Percentiles rank a stretch among this genome's conserved stretches.
These are phyloP conservation scores for Probaryconus sp. DNA, from an alignment of 1,140 invertebrate species.

Conservation along the genomic window DNA sequence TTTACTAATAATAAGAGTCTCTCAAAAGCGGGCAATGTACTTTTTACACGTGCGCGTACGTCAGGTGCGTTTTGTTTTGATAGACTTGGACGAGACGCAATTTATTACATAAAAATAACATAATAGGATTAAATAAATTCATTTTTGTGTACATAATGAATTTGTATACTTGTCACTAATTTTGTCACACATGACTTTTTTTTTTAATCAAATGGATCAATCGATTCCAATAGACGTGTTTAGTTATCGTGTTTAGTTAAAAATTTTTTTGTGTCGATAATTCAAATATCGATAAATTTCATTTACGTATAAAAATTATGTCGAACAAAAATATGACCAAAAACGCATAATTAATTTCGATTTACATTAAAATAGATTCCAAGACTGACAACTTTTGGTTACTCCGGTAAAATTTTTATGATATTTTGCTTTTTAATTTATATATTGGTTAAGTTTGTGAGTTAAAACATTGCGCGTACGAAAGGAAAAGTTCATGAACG, in stretches of 20 bases:
- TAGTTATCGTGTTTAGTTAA: constrained; percentile 12
- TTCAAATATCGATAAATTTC: constrained; percentile 1
- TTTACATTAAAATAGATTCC: constrained; percentile 14
- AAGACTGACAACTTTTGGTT: constrained; percentile 31
- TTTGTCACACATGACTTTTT: too few relatives aligned
- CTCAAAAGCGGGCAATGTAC: constrained; percentile 73
- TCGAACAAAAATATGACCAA: constrained; percentile 32
- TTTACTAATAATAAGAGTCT: too few relatives aligned
- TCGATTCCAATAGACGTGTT: constrained; percentile 14
- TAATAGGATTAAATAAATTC: constrained; percentile 73
- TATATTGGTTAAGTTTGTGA: constrained; percentile 14
- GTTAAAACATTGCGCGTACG: constrained; percentile 6
- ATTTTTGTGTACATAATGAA: constrained; percentile 73
- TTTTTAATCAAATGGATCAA: constrained; percentile 5
- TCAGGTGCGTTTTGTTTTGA: not conserved
- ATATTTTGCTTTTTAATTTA: constrained; percentile 3
- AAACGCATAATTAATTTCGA: constrained; percentile 15
- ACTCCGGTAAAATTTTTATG: constrained; percentile 4
- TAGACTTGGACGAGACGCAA: constrained; percentile 64
- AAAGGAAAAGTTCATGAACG: constrained; percentile 20
- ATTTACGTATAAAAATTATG: constrained; percentile 13
- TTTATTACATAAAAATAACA: too few relatives aligned
- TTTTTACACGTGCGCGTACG: constrained; percentile 67
- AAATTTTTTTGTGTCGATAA: not conserved
- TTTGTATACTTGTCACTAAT: too few relatives aligned